These are phyloP conservation scores for Stegodyphus dumicola DNA, from an alignment of 1,140 invertebrate species.

Conservation along the genomic window DNA sequence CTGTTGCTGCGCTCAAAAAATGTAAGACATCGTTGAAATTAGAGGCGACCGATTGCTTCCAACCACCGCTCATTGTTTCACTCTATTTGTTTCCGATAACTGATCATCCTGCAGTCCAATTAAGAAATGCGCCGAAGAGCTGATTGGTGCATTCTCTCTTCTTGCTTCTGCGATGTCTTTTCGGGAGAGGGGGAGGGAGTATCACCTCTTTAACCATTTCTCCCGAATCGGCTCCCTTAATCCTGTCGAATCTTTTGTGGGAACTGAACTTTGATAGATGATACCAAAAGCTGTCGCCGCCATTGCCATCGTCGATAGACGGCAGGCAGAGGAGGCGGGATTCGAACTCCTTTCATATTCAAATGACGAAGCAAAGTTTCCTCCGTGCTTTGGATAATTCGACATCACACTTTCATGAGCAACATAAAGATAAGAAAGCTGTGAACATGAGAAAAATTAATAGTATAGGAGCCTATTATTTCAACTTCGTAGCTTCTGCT, in stretches of 20 bases:
- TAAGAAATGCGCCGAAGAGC: slow-evolving; percentile 27
- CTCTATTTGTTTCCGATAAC: slow-evolving; percentile 12
- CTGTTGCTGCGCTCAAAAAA: background rate
- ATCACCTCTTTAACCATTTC: too few relatives aligned
- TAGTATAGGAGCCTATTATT: too few relatives aligned
- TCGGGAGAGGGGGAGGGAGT: background rate
- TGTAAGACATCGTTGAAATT: too few relatives aligned
- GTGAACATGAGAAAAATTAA: too few relatives aligned
- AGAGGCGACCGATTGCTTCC: background rate
- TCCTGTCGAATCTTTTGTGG: slow-evolving; percentile 13
- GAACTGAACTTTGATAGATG: slow-evolving; percentile 49
- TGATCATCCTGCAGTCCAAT: slow-evolving; percentile 16
- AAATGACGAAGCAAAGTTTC: slow-evolving; percentile 23
- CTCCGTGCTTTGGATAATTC: too few relatives aligned
- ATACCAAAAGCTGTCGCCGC: slow-evolving; percentile 25
- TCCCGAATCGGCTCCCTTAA: background rate
- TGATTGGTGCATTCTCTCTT: slow-evolving; percentile 30
- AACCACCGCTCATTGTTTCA: background rate
- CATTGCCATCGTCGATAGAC: background rate
- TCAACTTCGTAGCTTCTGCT: too few relatives aligned
- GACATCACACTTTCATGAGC: too few relatives aligned
- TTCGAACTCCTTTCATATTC: slow-evolving; percentile 47
- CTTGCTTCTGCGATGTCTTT: background rate
- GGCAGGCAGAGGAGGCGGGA: background rate
- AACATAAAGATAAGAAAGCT: too few relatives aligned